phyloP scores from a whole-genome alignment of 2,797 vertebrate species.

The Protonibea diacanthus region DNA sequence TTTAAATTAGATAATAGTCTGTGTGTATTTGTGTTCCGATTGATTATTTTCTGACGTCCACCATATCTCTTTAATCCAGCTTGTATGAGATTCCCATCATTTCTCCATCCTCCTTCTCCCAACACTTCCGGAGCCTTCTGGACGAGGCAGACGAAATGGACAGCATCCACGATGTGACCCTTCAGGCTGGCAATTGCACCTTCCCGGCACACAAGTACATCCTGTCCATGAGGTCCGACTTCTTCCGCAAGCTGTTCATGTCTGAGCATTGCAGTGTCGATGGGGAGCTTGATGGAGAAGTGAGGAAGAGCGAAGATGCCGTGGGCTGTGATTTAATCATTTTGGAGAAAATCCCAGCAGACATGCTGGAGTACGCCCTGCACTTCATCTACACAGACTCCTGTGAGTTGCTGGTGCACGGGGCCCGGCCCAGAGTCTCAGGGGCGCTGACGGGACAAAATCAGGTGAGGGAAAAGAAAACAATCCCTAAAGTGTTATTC shows the following conservation, averaged over 20 bases:
- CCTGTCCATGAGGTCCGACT: conserved; percentile 91
- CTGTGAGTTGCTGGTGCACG: conserved; percentile 92
- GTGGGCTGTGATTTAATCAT: conserved; percentile 92
- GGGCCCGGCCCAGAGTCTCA: conserved; percentile 84
- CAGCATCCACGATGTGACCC: conserved; percentile 95
- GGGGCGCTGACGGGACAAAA: conserved; percentile 46
- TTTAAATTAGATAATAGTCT: neutral
- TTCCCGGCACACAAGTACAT: conserved; percentile 95
- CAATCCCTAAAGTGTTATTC: neutral
- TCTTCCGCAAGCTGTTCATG: conserved; percentile 91
- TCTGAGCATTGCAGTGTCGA: conserved; percentile 73
- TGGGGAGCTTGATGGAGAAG: conserved; percentile 73
- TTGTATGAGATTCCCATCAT: conserved; percentile 94
- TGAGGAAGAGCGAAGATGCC: conserved; percentile 89
- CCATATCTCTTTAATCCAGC: conserved; percentile 77
- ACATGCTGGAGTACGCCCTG: conserved; percentile 90
- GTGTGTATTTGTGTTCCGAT: neutral
- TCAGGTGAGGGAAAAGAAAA: conserved; percentile 54
- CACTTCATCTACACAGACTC: conserved; percentile 95
- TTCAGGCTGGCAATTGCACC: conserved; percentile 91
- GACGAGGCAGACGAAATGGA: conserved; percentile 93
- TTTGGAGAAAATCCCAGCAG: conserved; percentile 91
- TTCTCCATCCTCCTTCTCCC: conserved; percentile 89
- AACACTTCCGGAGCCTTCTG: conserved; percentile 91
- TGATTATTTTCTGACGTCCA: neutral